Evolutionary conservation across 1,140 invertebrate species (phyloP).

Genomic region (Scaptomyza pallida): DNA sequence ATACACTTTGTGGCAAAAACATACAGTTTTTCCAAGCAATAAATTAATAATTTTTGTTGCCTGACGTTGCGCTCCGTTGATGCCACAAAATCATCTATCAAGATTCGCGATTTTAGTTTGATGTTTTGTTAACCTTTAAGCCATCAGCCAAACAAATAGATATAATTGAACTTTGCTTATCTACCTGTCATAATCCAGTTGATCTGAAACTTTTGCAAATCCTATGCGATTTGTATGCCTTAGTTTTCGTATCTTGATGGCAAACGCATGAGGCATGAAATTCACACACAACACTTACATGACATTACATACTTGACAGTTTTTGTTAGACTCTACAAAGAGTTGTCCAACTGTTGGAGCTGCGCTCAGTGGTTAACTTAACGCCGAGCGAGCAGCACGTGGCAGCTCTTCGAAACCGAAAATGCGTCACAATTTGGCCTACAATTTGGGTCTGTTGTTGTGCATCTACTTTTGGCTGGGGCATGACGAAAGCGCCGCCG

Average conservation of each 20-base stretch:
- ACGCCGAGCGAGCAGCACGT: constrained; percentile 41
- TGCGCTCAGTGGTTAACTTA: constrained; percentile 41
- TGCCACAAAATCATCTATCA: constrained; percentile 7
- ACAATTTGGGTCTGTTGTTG: constrained; percentile 24
- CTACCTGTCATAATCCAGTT: constrained; percentile 36
- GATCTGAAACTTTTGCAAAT: constrained; percentile 29
- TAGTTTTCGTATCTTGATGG: constrained; percentile 62
- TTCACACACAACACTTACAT: constrained; percentile 21
- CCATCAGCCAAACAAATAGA: background rate
- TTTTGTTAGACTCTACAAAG: constrained; percentile 30
- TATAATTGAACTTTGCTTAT: background rate
- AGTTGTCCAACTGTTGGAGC: background rate
- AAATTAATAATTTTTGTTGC: constrained; percentile 38
- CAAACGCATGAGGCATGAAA: constrained; percentile 59
- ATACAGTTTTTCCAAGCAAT: constrained; percentile 25
- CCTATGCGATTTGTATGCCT: constrained; percentile 6
- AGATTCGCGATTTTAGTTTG: constrained; percentile 2
- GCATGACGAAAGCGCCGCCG: constrained; percentile 21
- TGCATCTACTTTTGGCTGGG: constrained; percentile 30
- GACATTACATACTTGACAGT: background rate
- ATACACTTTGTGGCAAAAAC: constrained; percentile 25
- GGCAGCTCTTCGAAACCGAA: background rate
- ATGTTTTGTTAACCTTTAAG: constrained; percentile 18
- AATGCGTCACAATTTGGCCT: constrained; percentile 42
- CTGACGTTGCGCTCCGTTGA: constrained; percentile 36